phyloP scores from a whole-genome alignment of 2,113 vertebrate genomes.

The Hylia prasina region DNA sequence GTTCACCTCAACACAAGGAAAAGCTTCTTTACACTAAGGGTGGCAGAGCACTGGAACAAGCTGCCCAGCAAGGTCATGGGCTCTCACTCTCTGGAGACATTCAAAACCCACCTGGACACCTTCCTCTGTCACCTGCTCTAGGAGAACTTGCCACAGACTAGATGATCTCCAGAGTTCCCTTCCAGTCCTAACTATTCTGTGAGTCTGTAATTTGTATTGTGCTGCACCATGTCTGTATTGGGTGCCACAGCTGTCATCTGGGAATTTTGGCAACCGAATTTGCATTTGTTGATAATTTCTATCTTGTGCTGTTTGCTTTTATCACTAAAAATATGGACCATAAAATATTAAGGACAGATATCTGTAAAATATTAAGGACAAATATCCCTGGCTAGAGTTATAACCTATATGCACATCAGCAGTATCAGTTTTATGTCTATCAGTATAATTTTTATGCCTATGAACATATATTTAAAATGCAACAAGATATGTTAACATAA shows the following conservation, averaged over 20 bases:
- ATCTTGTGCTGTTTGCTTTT: neutral
- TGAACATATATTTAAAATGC: neutral
- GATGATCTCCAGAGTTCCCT: neutral
- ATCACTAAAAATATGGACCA: neutral
- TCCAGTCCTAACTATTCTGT: neutral
- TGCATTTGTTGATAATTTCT: neutral
- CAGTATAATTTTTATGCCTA: neutral
- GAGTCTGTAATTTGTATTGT: neutral
- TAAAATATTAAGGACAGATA: neutral
- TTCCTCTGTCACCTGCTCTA: neutral
- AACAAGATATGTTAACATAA: rapidly evolving
- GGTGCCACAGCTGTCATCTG: neutral
- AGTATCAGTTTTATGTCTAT: neutral
- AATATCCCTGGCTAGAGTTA: neutral
- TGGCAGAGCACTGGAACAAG: neutral
- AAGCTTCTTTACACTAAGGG: neutral
- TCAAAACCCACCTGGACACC: rapidly evolving
- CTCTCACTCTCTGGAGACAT: neutral
- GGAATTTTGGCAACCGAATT: neutral
- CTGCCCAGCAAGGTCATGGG: neutral
- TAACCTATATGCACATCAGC: neutral
- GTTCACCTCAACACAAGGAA: neutral
- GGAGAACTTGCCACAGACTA: neutral
- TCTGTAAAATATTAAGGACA: neutral
- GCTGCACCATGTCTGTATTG: neutral